Evolutionary conservation across 2,888 invertebrate genomes (phyloP).

Genomic region (Epinotia bilunana): DNA sequence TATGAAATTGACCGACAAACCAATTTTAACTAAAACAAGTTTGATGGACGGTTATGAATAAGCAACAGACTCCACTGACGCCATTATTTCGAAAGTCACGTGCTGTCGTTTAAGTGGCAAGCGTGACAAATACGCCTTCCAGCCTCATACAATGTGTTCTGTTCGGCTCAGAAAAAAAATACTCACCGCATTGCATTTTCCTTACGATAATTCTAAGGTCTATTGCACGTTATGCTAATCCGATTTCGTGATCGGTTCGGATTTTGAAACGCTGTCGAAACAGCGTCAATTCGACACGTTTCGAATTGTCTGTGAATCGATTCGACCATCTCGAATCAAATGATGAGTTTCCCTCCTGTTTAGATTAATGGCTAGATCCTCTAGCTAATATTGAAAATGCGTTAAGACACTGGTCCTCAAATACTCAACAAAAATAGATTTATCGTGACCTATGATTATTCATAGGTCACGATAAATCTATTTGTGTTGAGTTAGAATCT

Average conservation of each 20-base stretch:
- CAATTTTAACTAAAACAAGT: too few species aligned
- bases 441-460: not conserved
- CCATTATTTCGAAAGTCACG: too few species aligned
- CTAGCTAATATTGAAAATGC: constrained; percentile 14
- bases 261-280: constrained; percentile 54
- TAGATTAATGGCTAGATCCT: constrained; percentile 35
- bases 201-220: not conserved
- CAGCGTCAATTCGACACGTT: constrained; percentile 53
- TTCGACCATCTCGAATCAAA: constrained; percentile 58
- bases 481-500: too few species aligned
- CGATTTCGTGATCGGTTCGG: constrained; percentile 46
- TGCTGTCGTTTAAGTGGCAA: too few species aligned
- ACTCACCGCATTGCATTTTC: not conserved
- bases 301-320: constrained; percentile 60
- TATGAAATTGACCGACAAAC: too few species aligned
- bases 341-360: constrained; percentile 61
- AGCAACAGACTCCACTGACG: too few species aligned
- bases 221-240: constrained; percentile 35
- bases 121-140: too few species aligned
- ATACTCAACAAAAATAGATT: not conserved
- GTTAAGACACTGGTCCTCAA: too few species aligned
- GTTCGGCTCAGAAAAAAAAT: not conserved
- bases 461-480: too few species aligned
- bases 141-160: not conserved
- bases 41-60: too few species aligned